phyloP scores from a whole-genome alignment of 2,797 vertebrate species.

The Alouatta caraya region DNA sequence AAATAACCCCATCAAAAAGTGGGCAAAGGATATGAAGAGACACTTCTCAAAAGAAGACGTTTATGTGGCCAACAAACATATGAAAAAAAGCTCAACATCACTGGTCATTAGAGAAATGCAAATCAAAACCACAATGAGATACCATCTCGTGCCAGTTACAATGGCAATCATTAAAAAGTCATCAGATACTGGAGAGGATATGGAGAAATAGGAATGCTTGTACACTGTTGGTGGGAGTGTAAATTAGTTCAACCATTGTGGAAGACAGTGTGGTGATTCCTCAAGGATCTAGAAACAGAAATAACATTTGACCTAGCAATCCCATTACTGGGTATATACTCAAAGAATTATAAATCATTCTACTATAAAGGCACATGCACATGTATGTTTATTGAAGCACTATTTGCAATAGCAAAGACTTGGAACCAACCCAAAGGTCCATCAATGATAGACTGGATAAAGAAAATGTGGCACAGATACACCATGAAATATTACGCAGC shows the following conservation, averaged over 20 bases:
- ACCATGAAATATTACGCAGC: background rate
- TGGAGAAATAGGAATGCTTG: background rate
- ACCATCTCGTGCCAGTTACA: background rate
- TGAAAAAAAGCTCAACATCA: background rate
- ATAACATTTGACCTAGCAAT: background rate
- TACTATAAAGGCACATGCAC: background rate
- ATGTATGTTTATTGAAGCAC: background rate
- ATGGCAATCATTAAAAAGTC: background rate
- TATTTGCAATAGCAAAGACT: background rate
- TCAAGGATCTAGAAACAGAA: background rate
- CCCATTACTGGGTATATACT: background rate
- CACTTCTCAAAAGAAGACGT: background rate
- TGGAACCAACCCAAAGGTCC: background rate
- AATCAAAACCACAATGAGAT: background rate
- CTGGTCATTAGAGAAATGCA: background rate
- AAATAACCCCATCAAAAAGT: background rate
- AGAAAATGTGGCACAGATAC: background rate
- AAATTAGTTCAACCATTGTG: background rate
- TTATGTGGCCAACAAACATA: background rate
- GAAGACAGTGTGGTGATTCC: background rate
- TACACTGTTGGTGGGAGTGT: background rate
- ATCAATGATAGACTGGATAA: background rate
- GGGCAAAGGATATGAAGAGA: background rate
- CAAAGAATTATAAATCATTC: background rate
- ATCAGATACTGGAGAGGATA: background rate